Base-by-base conservation (phyloP, 2,113 vertebrate genomes). In the Xiphophorus maculatus region DNA sequence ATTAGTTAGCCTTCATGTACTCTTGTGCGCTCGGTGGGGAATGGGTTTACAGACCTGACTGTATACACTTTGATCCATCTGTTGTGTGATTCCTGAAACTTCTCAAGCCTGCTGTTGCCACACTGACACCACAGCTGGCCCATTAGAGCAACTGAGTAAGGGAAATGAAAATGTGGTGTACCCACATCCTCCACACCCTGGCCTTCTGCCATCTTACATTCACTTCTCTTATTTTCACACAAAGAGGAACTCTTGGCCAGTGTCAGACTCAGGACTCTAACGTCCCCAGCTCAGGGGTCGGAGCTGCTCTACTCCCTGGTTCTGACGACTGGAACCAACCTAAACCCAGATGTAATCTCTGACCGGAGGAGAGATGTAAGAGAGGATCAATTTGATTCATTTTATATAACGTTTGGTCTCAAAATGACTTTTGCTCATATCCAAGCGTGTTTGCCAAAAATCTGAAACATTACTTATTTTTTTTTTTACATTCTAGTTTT, bases 131-230 rank as follows among this genome's bases (percentile, higher is more conserved):
- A 4, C 82, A 78, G 73, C 71, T 73, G 75, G 33, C 66, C 60
- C 63, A 28, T 80, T 62, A 74, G 83, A 19, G 44, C 87, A 76
- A 73, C 66, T 42, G 35, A 81, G 32, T 85, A 80, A 87, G 92
- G 40, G 92, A 93, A 93, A 90, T 87, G 90, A 93, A 91, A 92
- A 93, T 83, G 81, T 5, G 84, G 74, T 74, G 66, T 15, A 84
- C 73, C 84, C 76, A 87, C 87, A 74, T 73, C 80, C 77, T 89
- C 80, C 86, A 80, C 89, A 69, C 77, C 76, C 84, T 83, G 61
- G 71, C 82, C 85, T 70, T 66, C 80, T 81, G 85, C 81, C 85
- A 84, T 67, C 61, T 62, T 19, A 84, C 87, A 89, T 88, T 91
- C 90, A 93, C 91, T 93, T 93, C 93, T 89, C 84, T 76, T 76